These are phyloP conservation scores for Pogoniulus pusillus DNA, from an alignment of 2,797 vertebrate species.

Conservation along the genomic window DNA sequence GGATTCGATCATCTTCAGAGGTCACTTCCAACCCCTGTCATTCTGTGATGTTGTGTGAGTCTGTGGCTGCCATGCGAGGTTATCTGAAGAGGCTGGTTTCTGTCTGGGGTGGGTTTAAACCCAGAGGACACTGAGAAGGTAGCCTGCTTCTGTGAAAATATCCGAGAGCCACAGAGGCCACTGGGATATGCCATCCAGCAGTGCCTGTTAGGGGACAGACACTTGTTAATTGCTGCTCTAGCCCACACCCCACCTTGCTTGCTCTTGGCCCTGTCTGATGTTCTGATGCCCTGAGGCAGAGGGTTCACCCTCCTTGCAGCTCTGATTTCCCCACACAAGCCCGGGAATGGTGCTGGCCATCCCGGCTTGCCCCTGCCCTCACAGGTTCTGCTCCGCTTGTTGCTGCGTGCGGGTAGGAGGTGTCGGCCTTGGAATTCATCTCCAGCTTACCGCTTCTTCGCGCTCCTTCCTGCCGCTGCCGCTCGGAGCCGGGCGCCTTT, in stretches of 20 bases:
- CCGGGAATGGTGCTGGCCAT: neutral
- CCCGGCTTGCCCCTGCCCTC: neutral
- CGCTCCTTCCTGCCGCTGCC: fast-evolving
- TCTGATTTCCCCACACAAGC: neutral
- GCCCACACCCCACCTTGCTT: neutral
- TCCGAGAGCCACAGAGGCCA: neutral
- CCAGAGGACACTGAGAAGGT: neutral
- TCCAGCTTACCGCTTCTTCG: neutral
- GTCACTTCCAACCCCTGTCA: too few relatives aligned
- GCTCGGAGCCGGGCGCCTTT: fast-evolving
- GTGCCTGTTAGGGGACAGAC: fast-evolving
- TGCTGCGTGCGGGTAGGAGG: fast-evolving
- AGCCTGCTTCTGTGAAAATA: neutral
- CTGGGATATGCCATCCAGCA: neutral
- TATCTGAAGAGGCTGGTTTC: neutral
- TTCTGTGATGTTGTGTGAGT: too few relatives aligned
- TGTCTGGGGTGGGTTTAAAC: fast-evolving
- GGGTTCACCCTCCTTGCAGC: neutral
- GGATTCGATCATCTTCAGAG: too few relatives aligned
- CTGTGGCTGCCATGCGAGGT: neutral
- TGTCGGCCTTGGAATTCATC: neutral
- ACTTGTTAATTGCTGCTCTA: neutral
- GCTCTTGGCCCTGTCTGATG: neutral
- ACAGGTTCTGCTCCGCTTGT: neutral
- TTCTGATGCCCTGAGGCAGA: neutral